A percentile compares a stretch with the other conserved stretches of the same genome.
Evolutionary conservation across 23 tunicate species (phyloP).

Genomic region (Aplidium turbinatum): DNA sequence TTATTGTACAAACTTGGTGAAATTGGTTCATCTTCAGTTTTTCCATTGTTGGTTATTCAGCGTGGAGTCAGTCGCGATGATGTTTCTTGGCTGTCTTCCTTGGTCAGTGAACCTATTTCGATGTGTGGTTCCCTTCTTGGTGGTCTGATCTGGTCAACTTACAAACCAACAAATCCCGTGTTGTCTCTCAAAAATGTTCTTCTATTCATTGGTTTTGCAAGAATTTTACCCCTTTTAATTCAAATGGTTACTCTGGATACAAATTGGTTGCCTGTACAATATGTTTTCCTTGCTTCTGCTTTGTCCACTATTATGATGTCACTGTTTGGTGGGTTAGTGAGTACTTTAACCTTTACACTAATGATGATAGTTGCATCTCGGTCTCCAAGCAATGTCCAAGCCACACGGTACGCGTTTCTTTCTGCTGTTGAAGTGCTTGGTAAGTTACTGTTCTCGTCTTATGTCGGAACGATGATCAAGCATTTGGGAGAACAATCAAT

Average conservation of each 20-base stretch:
- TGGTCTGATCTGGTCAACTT: conserved; percentile 30
- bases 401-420: conserved; percentile 29
- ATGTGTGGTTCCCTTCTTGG: conserved; percentile 41
- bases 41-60: conserved; percentile 24
- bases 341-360: conserved; percentile 42
- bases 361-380: conserved; percentile 46
- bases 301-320: conserved; percentile 3
- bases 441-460: conserved; percentile 38
- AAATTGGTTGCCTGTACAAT: neutral
- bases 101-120: conserved; percentile 25
- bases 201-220: neutral
- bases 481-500: conserved; percentile 24
- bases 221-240: conserved; percentile 15
- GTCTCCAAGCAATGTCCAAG: neutral
- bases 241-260: neutral
- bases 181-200: conserved; percentile 1
- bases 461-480: conserved; percentile 8
- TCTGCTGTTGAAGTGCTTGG: conserved; percentile 47
- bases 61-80: neutral
- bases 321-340: conserved; percentile 36
- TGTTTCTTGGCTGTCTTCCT: conserved; percentile 13
- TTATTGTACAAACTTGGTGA: conserved; percentile 46
- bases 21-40: conserved; percentile 20
- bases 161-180: neutral
- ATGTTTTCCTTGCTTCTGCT: neutral